Conservation (phyloP, 2,888 invertebrate genomes). For the Timandra comae region DNA sequence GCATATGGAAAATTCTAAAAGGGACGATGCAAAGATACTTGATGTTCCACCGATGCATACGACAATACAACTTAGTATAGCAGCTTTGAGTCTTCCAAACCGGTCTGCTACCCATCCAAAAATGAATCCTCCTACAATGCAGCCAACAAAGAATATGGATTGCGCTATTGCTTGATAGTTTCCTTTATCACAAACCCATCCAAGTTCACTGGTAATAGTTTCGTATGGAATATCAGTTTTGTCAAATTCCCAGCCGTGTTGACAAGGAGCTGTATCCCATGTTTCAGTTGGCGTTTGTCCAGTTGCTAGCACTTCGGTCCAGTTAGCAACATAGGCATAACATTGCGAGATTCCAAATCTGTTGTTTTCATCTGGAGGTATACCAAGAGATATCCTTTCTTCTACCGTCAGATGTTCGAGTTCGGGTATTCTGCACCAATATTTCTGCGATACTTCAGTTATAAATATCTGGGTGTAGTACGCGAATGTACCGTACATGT, state of each 20-base stretch:
- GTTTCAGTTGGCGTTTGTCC: constrained; percentile 29
- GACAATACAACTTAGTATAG: constrained; percentile 31
- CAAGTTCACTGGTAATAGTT: constrained; percentile 42
- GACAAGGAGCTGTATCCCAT: constrained; percentile 36
- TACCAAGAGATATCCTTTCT: constrained; percentile 22
- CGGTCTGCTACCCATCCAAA: constrained; percentile 46
- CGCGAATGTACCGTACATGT: constrained; percentile 23
- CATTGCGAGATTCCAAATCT: constrained; percentile 43
- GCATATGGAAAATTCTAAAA: constrained; percentile 32
- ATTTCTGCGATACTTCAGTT: constrained; percentile 25
- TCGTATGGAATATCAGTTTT: constrained; percentile 45
- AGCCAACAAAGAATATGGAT: constrained; percentile 42
- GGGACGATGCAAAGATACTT: constrained; percentile 35
- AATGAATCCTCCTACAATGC: constrained; percentile 37
- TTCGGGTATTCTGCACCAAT: constrained; percentile 31
- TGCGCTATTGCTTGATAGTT: constrained; percentile 48
- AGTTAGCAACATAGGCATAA: constrained; percentile 34
- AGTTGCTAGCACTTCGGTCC: constrained; percentile 32
- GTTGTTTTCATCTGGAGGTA: constrained; percentile 23
- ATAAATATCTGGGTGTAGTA: constrained; percentile 27
- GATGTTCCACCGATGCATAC: constrained; percentile 38
- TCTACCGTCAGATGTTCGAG: constrained; percentile 23
- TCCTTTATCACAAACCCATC: constrained; percentile 45
- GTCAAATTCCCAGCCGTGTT: constrained; percentile 47
- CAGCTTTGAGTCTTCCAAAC: constrained; percentile 41